phyloP scores from a whole-genome alignment of 2,113 vertebrate species.

The Stegastes partitus region DNA sequence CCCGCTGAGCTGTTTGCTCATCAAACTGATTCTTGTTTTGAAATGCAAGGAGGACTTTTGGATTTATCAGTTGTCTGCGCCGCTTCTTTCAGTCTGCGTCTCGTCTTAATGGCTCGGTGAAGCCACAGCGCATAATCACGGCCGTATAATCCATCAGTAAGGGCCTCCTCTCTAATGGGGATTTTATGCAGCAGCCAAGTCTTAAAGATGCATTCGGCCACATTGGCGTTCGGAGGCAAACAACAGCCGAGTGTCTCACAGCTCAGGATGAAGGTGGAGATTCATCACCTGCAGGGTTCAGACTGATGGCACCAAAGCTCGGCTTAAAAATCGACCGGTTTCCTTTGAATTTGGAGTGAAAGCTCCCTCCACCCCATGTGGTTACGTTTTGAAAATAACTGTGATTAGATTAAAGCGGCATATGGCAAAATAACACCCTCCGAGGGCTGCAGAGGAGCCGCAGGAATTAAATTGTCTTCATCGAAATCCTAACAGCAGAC shows the following conservation, averaged over 20 bases:
- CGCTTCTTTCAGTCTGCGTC: slow-evolving; percentile 11
- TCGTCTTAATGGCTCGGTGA: slow-evolving; percentile 36
- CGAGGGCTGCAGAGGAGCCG: no score
- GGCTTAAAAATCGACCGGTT: no score
- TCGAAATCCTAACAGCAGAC: no score
- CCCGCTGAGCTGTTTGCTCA: slow-evolving; percentile 18
- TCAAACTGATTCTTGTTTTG: slow-evolving; percentile 31
- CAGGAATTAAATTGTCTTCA: no score
- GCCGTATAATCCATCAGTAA: slow-evolving; percentile 12
- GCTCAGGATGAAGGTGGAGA: neutral
- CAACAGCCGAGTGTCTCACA: neutral
- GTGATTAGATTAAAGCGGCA: no score
- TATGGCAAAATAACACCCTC: no score
- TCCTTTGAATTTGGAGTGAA: no score
- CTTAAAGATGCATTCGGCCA: neutral
- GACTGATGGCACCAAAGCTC: neutral
- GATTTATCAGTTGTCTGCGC: slow-evolving; percentile 32
- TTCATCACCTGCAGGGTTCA: neutral
- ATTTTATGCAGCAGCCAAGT: slow-evolving; percentile 22
- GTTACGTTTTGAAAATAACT: no score
- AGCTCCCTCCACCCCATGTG: no score
- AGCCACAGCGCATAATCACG: slow-evolving; percentile 24
- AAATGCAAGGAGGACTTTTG: slow-evolving; percentile 37
- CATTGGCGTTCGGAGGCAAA: slow-evolving; percentile 10
- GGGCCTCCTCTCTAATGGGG: slow-evolving; percentile 21